A percentile compares a stretch with the other conserved stretches of the same genome.
Conservation (phyloP, 2,797 vertebrate species). For the Catamblyrhynchus diadema region DNA sequence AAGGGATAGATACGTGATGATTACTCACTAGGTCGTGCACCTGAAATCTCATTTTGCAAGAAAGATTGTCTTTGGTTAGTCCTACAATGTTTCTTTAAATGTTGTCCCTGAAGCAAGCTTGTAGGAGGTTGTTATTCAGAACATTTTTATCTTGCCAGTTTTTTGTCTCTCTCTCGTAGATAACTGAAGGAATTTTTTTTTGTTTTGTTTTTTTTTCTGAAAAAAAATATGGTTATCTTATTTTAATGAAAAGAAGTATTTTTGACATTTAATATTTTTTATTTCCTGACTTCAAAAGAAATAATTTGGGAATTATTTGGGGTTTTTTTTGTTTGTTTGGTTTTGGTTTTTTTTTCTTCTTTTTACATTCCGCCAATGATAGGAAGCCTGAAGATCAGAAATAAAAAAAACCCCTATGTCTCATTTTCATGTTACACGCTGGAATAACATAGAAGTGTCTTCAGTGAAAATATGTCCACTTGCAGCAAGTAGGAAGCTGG, state of each 20-base stretch:
- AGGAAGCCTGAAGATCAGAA: not conserved
- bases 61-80: not conserved
- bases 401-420: not conserved
- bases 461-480: not conserved
- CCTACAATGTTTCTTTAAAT: not conserved
- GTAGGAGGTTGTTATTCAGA: not conserved
- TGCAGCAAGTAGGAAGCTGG: not conserved
- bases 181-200: not conserved
- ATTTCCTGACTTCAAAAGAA: not conserved
- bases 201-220: not conserved
- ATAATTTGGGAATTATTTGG: rapidly evolving
- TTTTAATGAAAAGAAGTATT: not conserved
- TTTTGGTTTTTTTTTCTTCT: too few relatives aligned
- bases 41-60: not conserved
- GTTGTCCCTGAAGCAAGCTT: not conserved
- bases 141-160: not conserved
- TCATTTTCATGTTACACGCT: not conserved
- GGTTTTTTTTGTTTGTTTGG: too few relatives aligned
- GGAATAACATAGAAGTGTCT: not conserved
- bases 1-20: not conserved
- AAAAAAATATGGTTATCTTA: not conserved
- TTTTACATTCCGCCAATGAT: not conserved
- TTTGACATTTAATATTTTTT: not conserved
- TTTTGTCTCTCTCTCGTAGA: not conserved
- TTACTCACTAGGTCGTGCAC: not conserved